These are phyloP conservation scores for Parascotia fuliginaria DNA, from an alignment of 2,888 invertebrate genomes.

Conservation along the genomic window DNA sequence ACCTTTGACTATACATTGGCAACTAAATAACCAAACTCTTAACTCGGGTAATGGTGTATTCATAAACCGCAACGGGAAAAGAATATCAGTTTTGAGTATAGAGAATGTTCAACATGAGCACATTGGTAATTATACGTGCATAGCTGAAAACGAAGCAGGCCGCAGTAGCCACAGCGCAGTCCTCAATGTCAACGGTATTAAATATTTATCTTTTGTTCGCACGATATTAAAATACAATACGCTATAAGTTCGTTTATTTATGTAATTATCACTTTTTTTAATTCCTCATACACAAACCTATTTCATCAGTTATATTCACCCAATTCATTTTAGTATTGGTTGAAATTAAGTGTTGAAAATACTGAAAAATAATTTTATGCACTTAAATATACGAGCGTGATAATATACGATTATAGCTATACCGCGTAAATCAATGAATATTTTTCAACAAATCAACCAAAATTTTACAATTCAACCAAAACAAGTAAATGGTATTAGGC, in stretches of 20 bases:
- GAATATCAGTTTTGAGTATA: constrained; percentile 89
- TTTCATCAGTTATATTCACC: not conserved
- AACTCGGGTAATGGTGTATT: constrained; percentile 85
- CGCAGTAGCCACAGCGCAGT: constrained; percentile 87
- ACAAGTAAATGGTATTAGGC: not conserved
- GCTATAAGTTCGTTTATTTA: constrained; percentile 38
- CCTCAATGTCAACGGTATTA: constrained; percentile 89
- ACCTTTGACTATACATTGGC: constrained; percentile 89
- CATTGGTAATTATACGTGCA: constrained; percentile 87
- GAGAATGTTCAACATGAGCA: constrained; percentile 86
- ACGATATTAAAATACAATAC: constrained; percentile 49
- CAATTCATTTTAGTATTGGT: not conserved
- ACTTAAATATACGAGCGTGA: constrained; percentile 13
- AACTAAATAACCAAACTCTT: constrained; percentile 85
- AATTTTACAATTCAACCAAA: not conserved
- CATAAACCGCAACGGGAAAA: constrained; percentile 86
- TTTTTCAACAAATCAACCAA: not conserved
- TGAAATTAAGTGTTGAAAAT: not conserved
- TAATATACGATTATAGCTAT: constrained; percentile 13
- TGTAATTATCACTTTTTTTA: constrained; percentile 28
- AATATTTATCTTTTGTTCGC: constrained; percentile 52
- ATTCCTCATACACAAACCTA: constrained; percentile 16
- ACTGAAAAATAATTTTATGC: not conserved
- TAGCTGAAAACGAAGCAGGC: constrained; percentile 88
- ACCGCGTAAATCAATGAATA: not conserved